Evolutionary conservation across 2,888 invertebrate species (phyloP), one percentile per base, ranked within the genome.

Genomic region (Polydrusus tereticollis): DNA sequence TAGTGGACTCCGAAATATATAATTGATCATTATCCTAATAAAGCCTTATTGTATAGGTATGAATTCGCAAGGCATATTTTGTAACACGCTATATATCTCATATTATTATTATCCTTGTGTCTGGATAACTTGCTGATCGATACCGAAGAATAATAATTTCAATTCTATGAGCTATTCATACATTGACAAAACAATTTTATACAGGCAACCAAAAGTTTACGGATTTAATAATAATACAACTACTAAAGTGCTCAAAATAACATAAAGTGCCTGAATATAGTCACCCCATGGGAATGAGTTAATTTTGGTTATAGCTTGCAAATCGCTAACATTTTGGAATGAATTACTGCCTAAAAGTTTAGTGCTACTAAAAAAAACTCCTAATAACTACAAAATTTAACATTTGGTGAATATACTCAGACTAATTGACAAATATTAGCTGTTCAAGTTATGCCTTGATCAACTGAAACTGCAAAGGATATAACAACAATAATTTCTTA

Each of bases 161-260:
- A n/a, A n/a, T n/a, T n/a, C n/a, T n/a, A n/a, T n/a, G n/a, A n/a
- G n/a, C n/a, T n/a, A 45, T 20, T 45, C 21, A 47, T 20, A 12
- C 8, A 6, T 45, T 20, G 21, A 16, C 1, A 12, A 41, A 26
- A 10, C 2, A 10, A 14, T 14, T 26, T 14, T 6, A 14, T 50
- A 2, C 23, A 12, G 23, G 20, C 16, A 45, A 45, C 45, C 18
- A 47, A 50, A 50, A 50, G 36, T 58, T 47, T 29, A 33, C 36
- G 36, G 10, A 18, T 26, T 26, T 5, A 23, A 60, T 60, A 60
- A 20, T 76, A 78, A 76, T 78, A 77, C 78, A 80, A 79, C 79
- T 79, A 79, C 78, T 75, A 72, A 77, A 79, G 77, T 78, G 78
- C 64, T n/a, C 36, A 26, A 45, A 60, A 60, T 41, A 16, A 60